Evolutionary conservation across 1,140 invertebrate species (phyloP).

Genomic region (Trichogramma pretiosum): DNA sequence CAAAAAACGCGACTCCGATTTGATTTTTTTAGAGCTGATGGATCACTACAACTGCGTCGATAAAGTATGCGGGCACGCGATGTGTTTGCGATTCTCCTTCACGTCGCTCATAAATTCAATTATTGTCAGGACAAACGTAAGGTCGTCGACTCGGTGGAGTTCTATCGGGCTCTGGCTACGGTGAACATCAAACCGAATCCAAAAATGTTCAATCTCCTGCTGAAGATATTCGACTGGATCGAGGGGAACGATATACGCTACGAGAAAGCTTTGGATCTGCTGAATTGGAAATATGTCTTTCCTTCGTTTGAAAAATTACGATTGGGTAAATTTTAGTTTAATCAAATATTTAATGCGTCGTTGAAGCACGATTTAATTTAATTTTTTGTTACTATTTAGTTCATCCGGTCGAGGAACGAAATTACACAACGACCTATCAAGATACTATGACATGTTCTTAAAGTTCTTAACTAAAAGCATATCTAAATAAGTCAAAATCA

Average conservation of each 20-base stretch:
- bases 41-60: slow-evolving; percentile 17
- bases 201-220: slow-evolving; percentile 15
- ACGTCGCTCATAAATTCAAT: slow-evolving; percentile 1
- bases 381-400: not conserved
- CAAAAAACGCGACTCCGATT: slow-evolving; percentile 17
- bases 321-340: slow-evolving; percentile 11
- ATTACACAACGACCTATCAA: slow-evolving; percentile 12
- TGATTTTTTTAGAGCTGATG: slow-evolving; percentile 16
- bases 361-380: not conserved
- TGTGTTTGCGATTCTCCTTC: not conserved
- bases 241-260: slow-evolving; percentile 18
- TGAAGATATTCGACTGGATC: slow-evolving; percentile 19
- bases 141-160: slow-evolving; percentile 16
- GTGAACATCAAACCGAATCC: slow-evolving; percentile 15
- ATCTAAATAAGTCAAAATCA: not conserved
- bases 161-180: slow-evolving; percentile 16
- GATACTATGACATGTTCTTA: not conserved
- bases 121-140: slow-evolving; percentile 15
- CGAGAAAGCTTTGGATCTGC: slow-evolving; percentile 20
- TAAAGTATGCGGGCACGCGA: no score
- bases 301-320: slow-evolving; percentile 19
- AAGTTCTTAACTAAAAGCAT: not conserved
- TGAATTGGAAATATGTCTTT: slow-evolving; percentile 24
- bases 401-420: not conserved
- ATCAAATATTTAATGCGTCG: not conserved